These are phyloP conservation scores for Hypsopygia costalis DNA, from an alignment of 2,888 invertebrate genomes.

Conservation along the genomic window DNA sequence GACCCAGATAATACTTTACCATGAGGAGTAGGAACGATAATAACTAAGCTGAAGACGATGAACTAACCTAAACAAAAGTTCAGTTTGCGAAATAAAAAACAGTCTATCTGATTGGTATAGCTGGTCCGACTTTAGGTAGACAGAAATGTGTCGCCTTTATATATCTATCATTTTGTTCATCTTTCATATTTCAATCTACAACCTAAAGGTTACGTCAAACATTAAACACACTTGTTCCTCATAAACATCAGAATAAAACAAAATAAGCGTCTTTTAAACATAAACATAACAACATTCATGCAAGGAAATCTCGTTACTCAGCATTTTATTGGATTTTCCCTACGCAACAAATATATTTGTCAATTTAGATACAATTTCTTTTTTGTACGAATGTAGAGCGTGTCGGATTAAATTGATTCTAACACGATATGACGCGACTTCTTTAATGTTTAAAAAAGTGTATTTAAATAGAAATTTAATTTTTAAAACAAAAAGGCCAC, in stretches of 20 bases:
- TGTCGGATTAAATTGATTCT: neutral
- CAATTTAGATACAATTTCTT: slow-evolving; percentile 4
- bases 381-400: neutral
- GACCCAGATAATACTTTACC: too few relatives aligned
- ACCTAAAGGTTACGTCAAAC: neutral
- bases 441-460: neutral
- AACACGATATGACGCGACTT: neutral
- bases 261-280: slow-evolving; percentile 17
- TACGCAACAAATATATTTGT: slow-evolving; percentile 2
- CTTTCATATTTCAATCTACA: neutral
- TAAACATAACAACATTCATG: slow-evolving; percentile 61
- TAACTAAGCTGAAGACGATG: too few relatives aligned
- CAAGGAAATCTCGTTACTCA: slow-evolving; percentile 79
- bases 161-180: too few relatives aligned
- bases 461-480: neutral
- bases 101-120: too few relatives aligned
- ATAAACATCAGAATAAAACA: slow-evolving; percentile 13
- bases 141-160: too few relatives aligned
- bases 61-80: too few relatives aligned
- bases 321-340: slow-evolving; percentile 32
- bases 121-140: too few relatives aligned
- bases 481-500: slow-evolving; percentile 3
- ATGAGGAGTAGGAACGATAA: too few relatives aligned
- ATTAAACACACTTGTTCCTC: neutral
- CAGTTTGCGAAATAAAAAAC: too few relatives aligned